phyloP scores from a whole-genome alignment of 2,113 vertebrate species.

The Prochilodus magdalenae region DNA sequence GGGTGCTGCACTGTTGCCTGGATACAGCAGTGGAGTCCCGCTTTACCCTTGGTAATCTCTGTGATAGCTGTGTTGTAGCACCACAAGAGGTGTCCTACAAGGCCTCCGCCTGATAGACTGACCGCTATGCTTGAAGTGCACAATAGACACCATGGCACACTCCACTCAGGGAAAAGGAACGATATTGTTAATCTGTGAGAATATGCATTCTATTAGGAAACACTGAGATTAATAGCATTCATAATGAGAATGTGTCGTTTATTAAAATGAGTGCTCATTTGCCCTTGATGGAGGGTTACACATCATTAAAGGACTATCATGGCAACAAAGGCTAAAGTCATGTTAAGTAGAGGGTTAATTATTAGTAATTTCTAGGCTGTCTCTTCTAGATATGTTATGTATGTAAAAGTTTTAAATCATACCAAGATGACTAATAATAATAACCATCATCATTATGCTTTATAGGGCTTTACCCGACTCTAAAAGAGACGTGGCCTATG shows the following conservation, averaged over 20 bases:
- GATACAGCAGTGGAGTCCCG: conserved; percentile 50
- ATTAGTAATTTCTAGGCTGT: not conserved
- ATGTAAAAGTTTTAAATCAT: too few relatives aligned
- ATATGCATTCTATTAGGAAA: not conserved
- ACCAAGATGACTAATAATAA: too few relatives aligned
- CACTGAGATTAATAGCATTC: not conserved
- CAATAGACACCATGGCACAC: conserved; percentile 5
- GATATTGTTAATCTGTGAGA: not conserved
- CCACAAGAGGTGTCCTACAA: not conserved
- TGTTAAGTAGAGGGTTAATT: not conserved
- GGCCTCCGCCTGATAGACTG: conserved; percentile 14
- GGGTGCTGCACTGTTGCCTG: conserved; percentile 55
- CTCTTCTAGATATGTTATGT: not conserved
- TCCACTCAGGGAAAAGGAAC: not conserved
- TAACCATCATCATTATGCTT: too few relatives aligned
- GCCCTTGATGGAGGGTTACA: not conserved
- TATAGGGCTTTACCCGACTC: too few relatives aligned
- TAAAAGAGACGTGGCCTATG: too few relatives aligned
- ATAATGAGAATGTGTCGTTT: too few relatives aligned
- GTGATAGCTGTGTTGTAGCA: conserved; percentile 35
- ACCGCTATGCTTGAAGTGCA: not conserved
- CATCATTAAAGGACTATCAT: not conserved
- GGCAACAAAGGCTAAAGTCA: not conserved
- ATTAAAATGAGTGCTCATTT: not conserved
- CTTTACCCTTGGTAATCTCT: conserved; percentile 28